A percentile compares a stretch with the other conserved stretches of the same genome.
phyloP scores from a whole-genome alignment of 2,888 invertebrate genomes.

The Carterocephalus palaemon region DNA sequence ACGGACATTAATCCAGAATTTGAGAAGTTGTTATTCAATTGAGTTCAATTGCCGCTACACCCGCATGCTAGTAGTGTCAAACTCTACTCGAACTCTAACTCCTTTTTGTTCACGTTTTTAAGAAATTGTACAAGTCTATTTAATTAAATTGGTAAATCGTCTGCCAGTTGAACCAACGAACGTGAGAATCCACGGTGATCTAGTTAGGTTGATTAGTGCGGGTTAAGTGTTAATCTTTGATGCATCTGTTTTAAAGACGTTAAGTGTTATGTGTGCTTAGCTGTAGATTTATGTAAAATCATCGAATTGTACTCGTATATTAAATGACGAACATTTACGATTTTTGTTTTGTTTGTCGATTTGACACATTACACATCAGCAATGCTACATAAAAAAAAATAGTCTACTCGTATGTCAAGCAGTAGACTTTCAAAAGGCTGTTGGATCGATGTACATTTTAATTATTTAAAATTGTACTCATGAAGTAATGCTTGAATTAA shows the following conservation, averaged over 20 bases:
- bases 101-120: slow-evolving; percentile 7
- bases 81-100: background rate
- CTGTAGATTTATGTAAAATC: too few species aligned
- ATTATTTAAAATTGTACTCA: too few species aligned
- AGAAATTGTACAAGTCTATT: slow-evolving; percentile 24
- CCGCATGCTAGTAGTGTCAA: slow-evolving; percentile 10
- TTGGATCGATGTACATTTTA: too few species aligned
- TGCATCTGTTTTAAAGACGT: slow-evolving; percentile 24
- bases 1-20: slow-evolving; percentile 41
- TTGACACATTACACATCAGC: too few species aligned
- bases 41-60: slow-evolving; percentile 44
- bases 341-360: too few species aligned
- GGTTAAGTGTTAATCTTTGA: slow-evolving; percentile 38
- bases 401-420: too few species aligned
- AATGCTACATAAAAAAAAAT: too few species aligned
- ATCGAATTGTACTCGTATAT: too few species aligned
- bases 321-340: too few species aligned
- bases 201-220: slow-evolving; percentile 32
- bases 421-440: too few species aligned
- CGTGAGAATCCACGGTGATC: slow-evolving; percentile 56
- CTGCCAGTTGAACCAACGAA: slow-evolving; percentile 45
- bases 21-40: slow-evolving; percentile 54
- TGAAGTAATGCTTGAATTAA: too few species aligned
- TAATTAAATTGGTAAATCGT: slow-evolving; percentile 13
- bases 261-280: slow-evolving; percentile 1